Base-by-base conservation (phyloP, 2,113 vertebrate genomes). In the Odontophorus gujanensis region DNA sequence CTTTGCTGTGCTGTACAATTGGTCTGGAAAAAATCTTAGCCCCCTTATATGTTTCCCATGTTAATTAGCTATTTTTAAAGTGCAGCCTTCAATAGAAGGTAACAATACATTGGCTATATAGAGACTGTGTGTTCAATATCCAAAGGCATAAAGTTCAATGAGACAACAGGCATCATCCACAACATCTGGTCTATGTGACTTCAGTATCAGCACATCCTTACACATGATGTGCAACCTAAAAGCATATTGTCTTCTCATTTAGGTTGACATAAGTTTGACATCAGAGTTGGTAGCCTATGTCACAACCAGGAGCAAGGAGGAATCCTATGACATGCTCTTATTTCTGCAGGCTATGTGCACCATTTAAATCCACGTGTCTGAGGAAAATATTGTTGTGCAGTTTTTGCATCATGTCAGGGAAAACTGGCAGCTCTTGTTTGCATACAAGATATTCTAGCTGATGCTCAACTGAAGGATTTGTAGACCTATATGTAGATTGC, bases 161-260 rank as follows among this genome's bases (percentile, higher is more conserved):
- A 67, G 30, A 5, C 32, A n/a, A n/a, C 51, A 85, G 55, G 43
- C 51, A 26, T 1, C 57, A 61, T 36, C 34, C 48, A 19, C 28
- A 32, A 7, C 7, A 8, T 19, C 19, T 22, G 36, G 7, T 40
- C 34, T 57, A 14, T 28, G 48, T n/a, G 34, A 5, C 47, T 6
- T 1, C 68, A 58, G 26, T 82, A 47, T 11, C 43, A 61, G 67
- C 79, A 51, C 48, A 13, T 8, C 45, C 36, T 53, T 13, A 83
- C 12, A 34, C 0, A 0, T 6, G 30, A 25, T 10, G 32, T 2
- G 1, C 2, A 7, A 5, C 9, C 15, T 5, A 17, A 80, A 4
- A 0, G 7, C 51, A 30, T 34, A 6, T 1, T 6, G 21, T 32
- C 38, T 45, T 17, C 72, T 53, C 25, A 3, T 53, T 80, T 25